Conservation (phyloP, 2,888 invertebrate species). For the Lasioglossum lativentre region DNA sequence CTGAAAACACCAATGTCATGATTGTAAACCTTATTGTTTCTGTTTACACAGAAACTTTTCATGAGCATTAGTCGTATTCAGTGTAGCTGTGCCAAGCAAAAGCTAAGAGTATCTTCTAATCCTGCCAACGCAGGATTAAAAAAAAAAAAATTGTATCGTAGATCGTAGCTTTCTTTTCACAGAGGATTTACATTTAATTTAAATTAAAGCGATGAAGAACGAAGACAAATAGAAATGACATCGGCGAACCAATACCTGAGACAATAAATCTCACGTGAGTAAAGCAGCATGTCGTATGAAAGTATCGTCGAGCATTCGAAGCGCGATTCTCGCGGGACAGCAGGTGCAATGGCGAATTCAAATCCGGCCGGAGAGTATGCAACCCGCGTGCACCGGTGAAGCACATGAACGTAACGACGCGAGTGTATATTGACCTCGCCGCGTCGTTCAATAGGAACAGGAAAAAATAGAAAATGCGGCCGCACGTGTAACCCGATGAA, state of each 20-base stretch:
- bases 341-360: constrained; percentile 11
- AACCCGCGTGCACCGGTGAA: constrained; percentile 24
- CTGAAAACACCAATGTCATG: too few species aligned
- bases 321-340: constrained; percentile 14
- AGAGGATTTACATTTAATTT: too few species aligned
- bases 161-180: not conserved
- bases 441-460: not conserved
- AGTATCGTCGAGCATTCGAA: not conserved
- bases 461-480: not conserved
- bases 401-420: constrained; percentile 42
- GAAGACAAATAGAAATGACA: not conserved
- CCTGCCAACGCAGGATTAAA: too few species aligned
- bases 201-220: not conserved
- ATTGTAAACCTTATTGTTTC: too few species aligned
- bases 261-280: not conserved
- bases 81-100: too few species aligned
- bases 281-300: not conserved
- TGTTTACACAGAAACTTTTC: too few species aligned
- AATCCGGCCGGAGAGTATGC: constrained; percentile 34
- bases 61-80: too few species aligned
- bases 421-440: constrained; percentile 35
- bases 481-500: constrained; percentile 13
- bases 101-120: too few species aligned
- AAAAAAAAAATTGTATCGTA: too few species aligned
- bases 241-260: not conserved